Percentiles rank a stretch among this genome's conserved stretches.
Conservation (phyloP, 2,113 vertebrate species). For the Chionis minor region DNA sequence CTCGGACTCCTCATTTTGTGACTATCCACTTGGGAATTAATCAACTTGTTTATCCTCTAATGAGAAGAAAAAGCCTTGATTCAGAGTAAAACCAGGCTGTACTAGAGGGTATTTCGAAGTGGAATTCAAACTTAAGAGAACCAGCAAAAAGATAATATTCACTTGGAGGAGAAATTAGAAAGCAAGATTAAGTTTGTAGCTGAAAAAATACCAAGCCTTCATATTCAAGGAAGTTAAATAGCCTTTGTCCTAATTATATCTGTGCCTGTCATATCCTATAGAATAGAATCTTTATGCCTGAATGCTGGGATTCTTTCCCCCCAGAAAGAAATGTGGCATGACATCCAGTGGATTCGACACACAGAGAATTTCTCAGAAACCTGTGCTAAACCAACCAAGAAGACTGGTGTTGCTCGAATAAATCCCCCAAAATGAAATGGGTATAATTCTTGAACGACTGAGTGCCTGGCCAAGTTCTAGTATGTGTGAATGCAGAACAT, state of each 20-base stretch:
- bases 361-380: not conserved
- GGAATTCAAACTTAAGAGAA: not conserved
- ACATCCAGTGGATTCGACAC: not conserved
- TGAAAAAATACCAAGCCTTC: not conserved
- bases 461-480: not conserved
- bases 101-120: not conserved
- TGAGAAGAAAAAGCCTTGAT: not conserved
- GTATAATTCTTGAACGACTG: not conserved
- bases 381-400: not conserved
- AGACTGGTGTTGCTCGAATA: not conserved
- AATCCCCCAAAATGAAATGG: not conserved
- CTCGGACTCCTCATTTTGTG: not conserved
- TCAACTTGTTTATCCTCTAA: not conserved
- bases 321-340: not conserved
- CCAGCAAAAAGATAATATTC: not conserved
- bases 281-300: not conserved
- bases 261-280: not conserved
- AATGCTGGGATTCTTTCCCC: fast-evolving
- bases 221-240: not conserved
- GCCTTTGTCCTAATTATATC: not conserved
- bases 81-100: not conserved
- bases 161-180: not conserved
- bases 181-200: not conserved
- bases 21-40: not conserved
- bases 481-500: not conserved